Percentiles rank a stretch among this genome's conserved stretches.
Conservation (phyloP, 1,140 invertebrate genomes). For the Dufourea novaeangliae region DNA sequence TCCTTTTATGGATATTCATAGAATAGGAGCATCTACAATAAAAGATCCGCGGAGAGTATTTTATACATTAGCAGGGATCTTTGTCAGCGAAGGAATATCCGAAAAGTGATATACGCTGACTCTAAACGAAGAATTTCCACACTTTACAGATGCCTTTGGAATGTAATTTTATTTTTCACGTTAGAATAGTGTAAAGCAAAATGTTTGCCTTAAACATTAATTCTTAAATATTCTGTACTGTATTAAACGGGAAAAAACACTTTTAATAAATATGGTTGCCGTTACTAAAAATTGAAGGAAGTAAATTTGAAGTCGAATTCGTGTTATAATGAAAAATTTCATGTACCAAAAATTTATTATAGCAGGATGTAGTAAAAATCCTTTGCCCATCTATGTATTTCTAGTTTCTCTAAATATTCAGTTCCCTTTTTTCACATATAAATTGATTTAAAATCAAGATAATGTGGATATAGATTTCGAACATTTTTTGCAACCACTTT, state of each 20-base stretch:
- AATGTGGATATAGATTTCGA: no score
- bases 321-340: neutral
- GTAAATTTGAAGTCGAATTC: neutral
- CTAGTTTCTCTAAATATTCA: no score
- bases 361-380: no score
- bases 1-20: constrained; percentile 41
- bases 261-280: neutral
- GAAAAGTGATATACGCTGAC: neutral
- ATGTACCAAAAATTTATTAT: no score
- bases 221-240: neutral
- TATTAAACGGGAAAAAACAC: neutral
- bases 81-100: neutral
- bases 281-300: neutral
- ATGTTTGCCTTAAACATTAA: neutral
- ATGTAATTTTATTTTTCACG: no score
- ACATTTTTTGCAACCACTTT: no score
- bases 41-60: neutral
- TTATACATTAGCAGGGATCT: neutral
- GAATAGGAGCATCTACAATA: neutral
- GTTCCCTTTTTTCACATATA: no score
- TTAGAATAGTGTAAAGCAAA: no score
- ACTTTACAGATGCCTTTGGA: no score
- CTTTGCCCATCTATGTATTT: no score
- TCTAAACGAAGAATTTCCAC: neutral
- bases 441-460: no score